Evolutionary conservation across 2,888 invertebrate genomes (phyloP), one percentile per base, ranked within the genome.

Genomic region (Erebia ligea): DNA sequence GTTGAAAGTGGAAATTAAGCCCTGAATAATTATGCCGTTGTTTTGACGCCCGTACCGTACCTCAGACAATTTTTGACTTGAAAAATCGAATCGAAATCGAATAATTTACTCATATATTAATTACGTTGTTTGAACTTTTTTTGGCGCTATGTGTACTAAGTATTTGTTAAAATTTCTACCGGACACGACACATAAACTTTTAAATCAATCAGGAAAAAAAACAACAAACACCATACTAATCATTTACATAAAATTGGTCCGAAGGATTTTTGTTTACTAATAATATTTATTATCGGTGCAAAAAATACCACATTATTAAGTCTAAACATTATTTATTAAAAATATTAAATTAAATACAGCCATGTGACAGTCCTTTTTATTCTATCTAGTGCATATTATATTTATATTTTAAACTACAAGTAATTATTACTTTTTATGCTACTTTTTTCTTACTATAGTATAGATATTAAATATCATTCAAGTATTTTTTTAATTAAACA

Each of bases 171-270:
- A 13, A 4, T 25, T 65, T 68, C 73, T 70, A 71, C 59, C 63
- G 61, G 58, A 72, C 68, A 63, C 65, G 79, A 80, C 80, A 84
- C 80, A 77, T 75, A 86, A 62, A 82, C 78, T 78, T 76, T 69
- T 11, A 84, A 84, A 80, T 75, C 45, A 71, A 68, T 25, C 13
- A 69, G 56, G 45, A 69, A 69, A 72, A 56, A 58, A 71, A 58
- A 42, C 11, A 61, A 72, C 61, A 62, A 67, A 81, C 78, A 82
- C 75, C 75, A 71, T 72, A 75, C 86, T 88, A 89, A 84, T 81
- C 76, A 78, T 82, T 91, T 92, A 92, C 90, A 80, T 86, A 92
- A 92, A 92, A 92, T 92, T 92, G 92, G 92, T 92, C 92, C 92
- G 80, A 88, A 89, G 81, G 78, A 83, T 84, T 68, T 86, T 81